phyloP scores from a whole-genome alignment of 2,797 vertebrate species.

The Ctenochaetus hawaiiensis region DNA sequence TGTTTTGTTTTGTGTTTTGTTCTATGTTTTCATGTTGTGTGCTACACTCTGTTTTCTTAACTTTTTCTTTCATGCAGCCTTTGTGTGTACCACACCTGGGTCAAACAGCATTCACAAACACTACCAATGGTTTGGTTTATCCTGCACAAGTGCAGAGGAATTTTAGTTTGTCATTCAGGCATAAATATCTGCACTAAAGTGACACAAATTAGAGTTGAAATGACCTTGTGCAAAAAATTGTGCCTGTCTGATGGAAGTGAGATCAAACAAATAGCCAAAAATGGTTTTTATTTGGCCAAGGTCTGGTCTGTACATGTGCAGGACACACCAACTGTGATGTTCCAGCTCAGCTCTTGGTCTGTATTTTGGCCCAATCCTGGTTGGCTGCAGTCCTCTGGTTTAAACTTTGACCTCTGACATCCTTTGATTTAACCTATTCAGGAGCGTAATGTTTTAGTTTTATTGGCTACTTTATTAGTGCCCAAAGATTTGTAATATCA shows the following conservation, averaged over 20 bases:
- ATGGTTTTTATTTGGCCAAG: conserved; percentile 57
- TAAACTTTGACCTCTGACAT: conserved; percentile 38
- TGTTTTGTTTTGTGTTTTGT: conserved; percentile 53
- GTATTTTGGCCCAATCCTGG: conserved; percentile 67
- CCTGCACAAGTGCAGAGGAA: conserved; percentile 45
- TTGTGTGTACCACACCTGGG: conserved; percentile 70
- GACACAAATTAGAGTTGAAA: conserved; percentile 12
- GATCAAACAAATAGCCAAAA: conserved; percentile 42
- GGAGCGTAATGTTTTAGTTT: conserved; percentile 20
- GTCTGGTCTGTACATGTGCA: conserved; percentile 67
- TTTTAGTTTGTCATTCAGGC: conserved; percentile 21
- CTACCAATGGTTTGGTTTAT: conserved; percentile 37
- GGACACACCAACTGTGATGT: conserved; percentile 62
- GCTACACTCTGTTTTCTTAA: conserved; percentile 35
- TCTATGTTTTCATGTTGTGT: conserved; percentile 55
- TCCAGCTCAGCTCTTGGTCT: conserved; percentile 68
- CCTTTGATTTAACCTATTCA: conserved; percentile 6
- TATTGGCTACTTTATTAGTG: conserved; percentile 25
- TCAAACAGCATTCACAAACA: conserved; percentile 61
- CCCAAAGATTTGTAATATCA: conserved; percentile 56
- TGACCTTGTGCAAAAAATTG: conserved; percentile 9
- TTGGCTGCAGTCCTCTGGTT: conserved; percentile 74
- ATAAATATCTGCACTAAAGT: conserved; percentile 29
- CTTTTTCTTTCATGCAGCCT: conserved; percentile 39
- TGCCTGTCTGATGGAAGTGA: conserved; percentile 29